These are phyloP conservation scores for Eclectus roratus DNA, from an alignment of 2,113 vertebrate genomes.

Conservation along the genomic window DNA sequence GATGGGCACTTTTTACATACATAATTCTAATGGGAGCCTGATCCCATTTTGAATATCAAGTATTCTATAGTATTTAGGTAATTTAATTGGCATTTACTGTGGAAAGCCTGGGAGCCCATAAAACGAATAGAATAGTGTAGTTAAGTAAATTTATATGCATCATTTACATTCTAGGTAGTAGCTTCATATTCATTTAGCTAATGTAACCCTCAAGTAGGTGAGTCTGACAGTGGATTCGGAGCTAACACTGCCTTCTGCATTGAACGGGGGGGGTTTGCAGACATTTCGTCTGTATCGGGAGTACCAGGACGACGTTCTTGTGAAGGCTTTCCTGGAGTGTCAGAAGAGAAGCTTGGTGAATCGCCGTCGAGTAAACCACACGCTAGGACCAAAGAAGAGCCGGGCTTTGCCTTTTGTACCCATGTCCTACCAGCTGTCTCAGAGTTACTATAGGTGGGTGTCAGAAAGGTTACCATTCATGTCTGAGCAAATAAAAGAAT, in stretches of 20 bases:
- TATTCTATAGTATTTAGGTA: not conserved
- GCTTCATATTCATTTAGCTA: not conserved
- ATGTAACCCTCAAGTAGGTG: not conserved
- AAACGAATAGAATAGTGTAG: not conserved
- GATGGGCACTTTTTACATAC: not conserved
- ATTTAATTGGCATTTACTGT: not conserved
- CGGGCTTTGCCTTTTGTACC: conserved; percentile 89
- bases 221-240: not conserved
- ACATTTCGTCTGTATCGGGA: conserved; percentile 88
- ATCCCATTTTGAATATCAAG: not conserved
- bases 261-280: conserved; percentile 23
- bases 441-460: conserved; percentile 88
- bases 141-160: not conserved
- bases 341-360: conserved; percentile 88
- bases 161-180: not conserved
- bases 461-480: not conserved
- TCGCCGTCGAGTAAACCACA: conserved; percentile 83
- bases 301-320: conserved; percentile 85
- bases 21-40: not conserved
- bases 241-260: not conserved
- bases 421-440: conserved; percentile 97
- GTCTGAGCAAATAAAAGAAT: not conserved
- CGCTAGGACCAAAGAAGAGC: conserved; percentile 86
- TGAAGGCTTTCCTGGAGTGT: conserved; percentile 84
- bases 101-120: not conserved